These are phyloP conservation scores for Phymastichus coffea DNA, from an alignment of 1,140 invertebrate species.

Conservation along the genomic window DNA sequence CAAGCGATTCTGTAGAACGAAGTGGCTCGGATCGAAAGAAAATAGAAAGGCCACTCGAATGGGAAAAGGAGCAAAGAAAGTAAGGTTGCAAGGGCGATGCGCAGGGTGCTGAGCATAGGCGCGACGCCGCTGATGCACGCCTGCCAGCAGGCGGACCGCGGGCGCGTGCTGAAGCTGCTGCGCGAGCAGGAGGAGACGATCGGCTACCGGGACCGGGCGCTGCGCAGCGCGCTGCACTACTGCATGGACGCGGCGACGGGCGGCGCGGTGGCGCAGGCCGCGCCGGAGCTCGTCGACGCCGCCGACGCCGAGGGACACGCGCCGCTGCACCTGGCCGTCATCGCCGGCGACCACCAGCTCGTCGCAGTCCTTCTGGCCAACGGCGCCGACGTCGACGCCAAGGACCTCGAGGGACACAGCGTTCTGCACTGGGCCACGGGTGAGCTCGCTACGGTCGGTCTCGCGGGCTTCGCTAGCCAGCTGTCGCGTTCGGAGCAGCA, in stretches of 20 bases:
- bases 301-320: slow-evolving; percentile 93
- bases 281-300: slow-evolving; percentile 75
- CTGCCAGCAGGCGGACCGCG: slow-evolving; percentile 74
- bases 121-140: slow-evolving; percentile 85
- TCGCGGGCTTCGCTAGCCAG: no score
- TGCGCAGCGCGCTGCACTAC: slow-evolving; percentile 90
- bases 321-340: slow-evolving; percentile 88
- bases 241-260: slow-evolving; percentile 78
- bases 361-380: slow-evolving; percentile 78
- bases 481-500: no score
- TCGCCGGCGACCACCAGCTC: slow-evolving; percentile 82
- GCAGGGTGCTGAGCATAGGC: slow-evolving; percentile 54
- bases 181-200: slow-evolving; percentile 54
- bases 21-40: no score
- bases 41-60: no score
- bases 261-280: slow-evolving; percentile 72
- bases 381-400: slow-evolving; percentile 82
- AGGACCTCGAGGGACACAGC: slow-evolving; percentile 92
- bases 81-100: not conserved
- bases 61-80: slow-evolving; percentile 1
- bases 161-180: slow-evolving; percentile 57
- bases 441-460: slow-evolving; percentile 53
- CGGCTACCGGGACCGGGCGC: slow-evolving; percentile 71
- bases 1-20: no score
- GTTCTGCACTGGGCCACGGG: slow-evolving; percentile 98